Percentiles rank a stretch among this genome's conserved stretches.
Conservation (phyloP, 2,797 vertebrate genomes). For the Thamnophis elegans region DNA sequence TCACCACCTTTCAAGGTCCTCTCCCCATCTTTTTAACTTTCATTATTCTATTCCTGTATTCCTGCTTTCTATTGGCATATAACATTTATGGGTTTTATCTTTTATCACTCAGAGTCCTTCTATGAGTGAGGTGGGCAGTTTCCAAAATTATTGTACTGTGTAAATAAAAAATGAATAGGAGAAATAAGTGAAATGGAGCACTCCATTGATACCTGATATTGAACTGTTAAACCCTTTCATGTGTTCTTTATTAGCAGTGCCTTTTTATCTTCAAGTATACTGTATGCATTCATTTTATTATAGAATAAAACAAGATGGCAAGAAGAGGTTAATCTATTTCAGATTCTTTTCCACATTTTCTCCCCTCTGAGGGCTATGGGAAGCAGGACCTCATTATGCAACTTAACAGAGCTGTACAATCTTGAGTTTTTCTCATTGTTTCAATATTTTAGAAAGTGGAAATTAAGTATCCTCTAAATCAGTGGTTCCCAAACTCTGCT, state of each 20-base stretch:
- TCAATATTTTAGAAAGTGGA: neutral
- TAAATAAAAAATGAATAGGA: neutral
- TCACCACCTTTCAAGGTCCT: neutral
- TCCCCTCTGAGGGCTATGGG: neutral
- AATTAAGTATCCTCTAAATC: neutral
- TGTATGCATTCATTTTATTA: neutral
- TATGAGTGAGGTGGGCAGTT: neutral
- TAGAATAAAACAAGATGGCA: neutral
- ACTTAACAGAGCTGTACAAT: neutral
- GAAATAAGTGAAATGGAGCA: neutral
- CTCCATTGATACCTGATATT: neutral
- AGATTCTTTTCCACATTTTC: neutral
- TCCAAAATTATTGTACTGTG: neutral
- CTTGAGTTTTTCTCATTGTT: neutral
- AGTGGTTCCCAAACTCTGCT: too few relatives aligned
- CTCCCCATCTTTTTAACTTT: neutral
- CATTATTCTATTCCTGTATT: neutral
- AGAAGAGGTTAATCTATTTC: neutral
- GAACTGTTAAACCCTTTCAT: neutral
- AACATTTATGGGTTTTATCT: neutral
- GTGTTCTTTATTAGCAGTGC: neutral
- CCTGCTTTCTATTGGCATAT: neutral
- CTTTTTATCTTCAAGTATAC: neutral
- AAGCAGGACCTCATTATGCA: neutral
- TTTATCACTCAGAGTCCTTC: neutral